Evolutionary conservation across 2,888 invertebrate genomes (phyloP).

Genomic region (Aspidiotus rigidus): DNA sequence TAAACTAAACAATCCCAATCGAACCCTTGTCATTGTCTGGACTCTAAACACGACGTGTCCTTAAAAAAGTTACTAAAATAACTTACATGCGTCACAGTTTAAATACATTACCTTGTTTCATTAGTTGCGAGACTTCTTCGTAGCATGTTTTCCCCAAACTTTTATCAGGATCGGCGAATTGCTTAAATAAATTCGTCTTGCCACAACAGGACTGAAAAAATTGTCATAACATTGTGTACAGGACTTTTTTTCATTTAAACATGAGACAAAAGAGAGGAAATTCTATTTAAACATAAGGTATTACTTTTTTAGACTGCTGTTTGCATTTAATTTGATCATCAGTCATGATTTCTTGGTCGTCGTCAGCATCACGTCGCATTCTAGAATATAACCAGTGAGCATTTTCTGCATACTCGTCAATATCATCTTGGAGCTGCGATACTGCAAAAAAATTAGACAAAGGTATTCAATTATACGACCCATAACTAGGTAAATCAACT

Average conservation of each 20-base stretch:
- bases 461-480: no score
- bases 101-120: slow-evolving; percentile 23
- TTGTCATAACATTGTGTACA: no score
- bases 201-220: slow-evolving; percentile 37
- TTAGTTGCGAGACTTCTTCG: slow-evolving; percentile 35
- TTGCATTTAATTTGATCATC: slow-evolving; percentile 37
- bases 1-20: no score
- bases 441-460: slow-evolving; percentile 1
- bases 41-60: no score
- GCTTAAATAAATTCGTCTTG: slow-evolving; percentile 36
- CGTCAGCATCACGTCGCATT: slow-evolving; percentile 5
- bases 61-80: no score
- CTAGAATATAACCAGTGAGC: neutral
- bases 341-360: slow-evolving; percentile 29
- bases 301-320: slow-evolving; percentile 36
- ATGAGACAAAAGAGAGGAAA: neutral
- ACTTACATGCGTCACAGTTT: no score
- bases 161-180: slow-evolving; percentile 36
- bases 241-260: neutral
- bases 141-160: slow-evolving; percentile 35
- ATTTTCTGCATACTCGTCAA: slow-evolving; percentile 13
- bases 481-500: no score
- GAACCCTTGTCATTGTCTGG: no score
- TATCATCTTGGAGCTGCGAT: slow-evolving; percentile 14
- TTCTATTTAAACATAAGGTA: neutral